Conservation (phyloP, 2,888 invertebrate species). For the Nomada hirtipes region DNA sequence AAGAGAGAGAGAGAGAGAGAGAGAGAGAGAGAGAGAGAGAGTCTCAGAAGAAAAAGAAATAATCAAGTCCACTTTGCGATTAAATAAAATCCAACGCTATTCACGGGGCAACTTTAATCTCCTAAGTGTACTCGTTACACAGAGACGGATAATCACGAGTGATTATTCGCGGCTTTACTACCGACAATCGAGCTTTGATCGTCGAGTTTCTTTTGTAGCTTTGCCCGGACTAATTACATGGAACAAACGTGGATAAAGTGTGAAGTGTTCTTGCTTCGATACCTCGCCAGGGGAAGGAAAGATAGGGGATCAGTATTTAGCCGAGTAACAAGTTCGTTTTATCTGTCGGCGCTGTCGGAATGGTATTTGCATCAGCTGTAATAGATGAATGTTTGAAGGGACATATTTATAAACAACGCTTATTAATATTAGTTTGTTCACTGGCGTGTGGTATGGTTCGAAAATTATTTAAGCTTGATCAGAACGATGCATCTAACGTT, state of each 20-base stretch:
- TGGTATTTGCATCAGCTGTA: too few relatives aligned
- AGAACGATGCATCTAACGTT: too few relatives aligned
- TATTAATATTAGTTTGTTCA: too few relatives aligned
- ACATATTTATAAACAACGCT: too few relatives aligned
- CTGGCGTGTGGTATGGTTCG: too few relatives aligned
- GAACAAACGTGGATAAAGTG: neutral
- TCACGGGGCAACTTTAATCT: neutral
- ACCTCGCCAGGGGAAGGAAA: neutral
- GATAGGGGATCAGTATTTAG: too few relatives aligned
- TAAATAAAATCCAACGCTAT: neutral
- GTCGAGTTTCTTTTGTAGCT: neutral
- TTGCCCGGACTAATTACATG: neutral
- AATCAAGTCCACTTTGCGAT: neutral
- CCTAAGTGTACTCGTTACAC: neutral
- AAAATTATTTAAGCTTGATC: too few relatives aligned
- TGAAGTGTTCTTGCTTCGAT: neutral
- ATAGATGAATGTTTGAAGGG: too few relatives aligned
- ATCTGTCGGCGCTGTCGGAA: too few relatives aligned
- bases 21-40: neutral
- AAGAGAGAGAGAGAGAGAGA: too few relatives aligned
- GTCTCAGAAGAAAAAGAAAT: neutral
- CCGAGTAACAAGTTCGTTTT: too few relatives aligned
- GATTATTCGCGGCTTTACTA: conserved; percentile 4
- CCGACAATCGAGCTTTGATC: conserved; percentile 4
- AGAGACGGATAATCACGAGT: neutral